Base-by-base conservation (phyloP, 1,140 invertebrate genomes). In the Diachasma alloeum region DNA sequence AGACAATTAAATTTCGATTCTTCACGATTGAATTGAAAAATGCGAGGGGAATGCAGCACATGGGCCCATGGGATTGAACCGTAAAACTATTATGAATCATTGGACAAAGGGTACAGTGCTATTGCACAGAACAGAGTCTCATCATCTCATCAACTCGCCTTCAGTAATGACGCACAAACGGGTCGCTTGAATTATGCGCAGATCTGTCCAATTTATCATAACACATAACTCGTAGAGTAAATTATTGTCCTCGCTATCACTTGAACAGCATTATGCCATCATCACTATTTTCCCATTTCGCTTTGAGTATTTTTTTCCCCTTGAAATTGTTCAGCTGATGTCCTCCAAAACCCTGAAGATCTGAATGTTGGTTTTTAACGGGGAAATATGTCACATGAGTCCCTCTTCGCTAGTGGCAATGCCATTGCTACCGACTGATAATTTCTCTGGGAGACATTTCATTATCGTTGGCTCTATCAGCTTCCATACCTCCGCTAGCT, bases 401-500 rank as follows among this genome's bases (percentile, higher is more conserved):
- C 19, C 71, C 69, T 44, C 48, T 39, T 80, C 75, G 22, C 48
- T 68, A 56, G 72, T 48, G 73, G 83, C 83, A 70, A 85, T 75
- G 73, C 89, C 90, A 75, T 91, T 91, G 5, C 85, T 85, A 26
- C 85, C 83, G 5, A 80, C 80, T 0, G 79, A 79, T 72, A 85
- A 81, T 81, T 91, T 90, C 71, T 91, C 89, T 15, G 91, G 90
- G 75, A 92, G 82, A 82, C 89, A 92, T 82, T 91, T 91, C 67
- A 85, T 87, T 39, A 91, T 90, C n/a, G 89, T 91, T 13, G 91
- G 91, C 72, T 91, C 89, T 68, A 92, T 92, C 26, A 90, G 80
- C 78, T 90, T 91, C 92, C 92, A 92, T 15, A 92, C 90, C 79
- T 92, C 90, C 11, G 90, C 90, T 36, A 92, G 83, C 92, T 92